Evolutionary conservation across 2,888 invertebrate species (phyloP).

Genomic region (Hedya salicella): DNA sequence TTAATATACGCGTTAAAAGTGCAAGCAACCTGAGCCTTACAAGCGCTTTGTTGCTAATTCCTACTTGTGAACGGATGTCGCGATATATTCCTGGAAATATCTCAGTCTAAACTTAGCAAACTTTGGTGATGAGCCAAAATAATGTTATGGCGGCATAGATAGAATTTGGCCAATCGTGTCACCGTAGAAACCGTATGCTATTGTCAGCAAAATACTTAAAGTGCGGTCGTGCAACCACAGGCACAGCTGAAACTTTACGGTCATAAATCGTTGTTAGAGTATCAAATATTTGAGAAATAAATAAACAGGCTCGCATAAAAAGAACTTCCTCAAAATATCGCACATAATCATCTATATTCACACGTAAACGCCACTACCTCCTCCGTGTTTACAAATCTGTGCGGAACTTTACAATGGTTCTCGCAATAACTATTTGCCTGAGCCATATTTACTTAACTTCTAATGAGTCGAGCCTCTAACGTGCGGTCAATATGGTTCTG

Average conservation of each 20-base stretch:
- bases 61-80: background rate
- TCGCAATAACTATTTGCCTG: slow-evolving; percentile 37
- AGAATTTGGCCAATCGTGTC: background rate
- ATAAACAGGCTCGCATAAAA: slow-evolving; percentile 19
- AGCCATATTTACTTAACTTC: slow-evolving; percentile 39
- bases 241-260: background rate
- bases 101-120: slow-evolving; percentile 11
- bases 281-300: slow-evolving; percentile 17
- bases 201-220: background rate
- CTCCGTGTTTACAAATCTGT: slow-evolving; percentile 39
- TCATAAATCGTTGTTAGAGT: background rate
- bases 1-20: background rate
- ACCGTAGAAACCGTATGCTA: background rate
- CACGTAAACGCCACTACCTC: slow-evolving; percentile 42
- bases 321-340: slow-evolving; percentile 26
- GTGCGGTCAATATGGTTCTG: slow-evolving; percentile 36
- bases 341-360: slow-evolving; percentile 31
- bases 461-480: slow-evolving; percentile 43
- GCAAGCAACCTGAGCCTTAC: no score
- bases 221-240: no score
- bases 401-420: slow-evolving; percentile 37
- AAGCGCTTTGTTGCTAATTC: background rate
- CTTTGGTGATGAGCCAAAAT: slow-evolving; percentile 20
- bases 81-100: slow-evolving; percentile 21
- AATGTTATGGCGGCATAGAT: background rate